Evolutionary conservation across 2,113 vertebrate species (phyloP).

Genomic region (Cinclus mexicanus): DNA sequence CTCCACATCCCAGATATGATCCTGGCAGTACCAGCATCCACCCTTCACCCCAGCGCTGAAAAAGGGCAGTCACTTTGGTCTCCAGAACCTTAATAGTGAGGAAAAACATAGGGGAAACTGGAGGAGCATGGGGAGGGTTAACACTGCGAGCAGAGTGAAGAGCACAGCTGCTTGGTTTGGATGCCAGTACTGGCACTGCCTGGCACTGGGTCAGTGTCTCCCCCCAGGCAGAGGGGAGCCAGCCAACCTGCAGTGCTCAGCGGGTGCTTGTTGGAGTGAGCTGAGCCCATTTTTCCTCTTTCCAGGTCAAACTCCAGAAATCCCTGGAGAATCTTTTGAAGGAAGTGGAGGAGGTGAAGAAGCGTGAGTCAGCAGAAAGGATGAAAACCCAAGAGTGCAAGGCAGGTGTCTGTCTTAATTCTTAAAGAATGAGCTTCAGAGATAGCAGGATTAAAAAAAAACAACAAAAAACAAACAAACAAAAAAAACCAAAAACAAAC

Average conservation of each 20-base stretch:
- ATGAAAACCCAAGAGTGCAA: slow-evolving; percentile 60
- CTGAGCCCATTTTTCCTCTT: background rate
- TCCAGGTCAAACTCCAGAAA: slow-evolving; percentile 53
- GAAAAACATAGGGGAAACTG: fast-evolving
- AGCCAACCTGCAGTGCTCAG: background rate
- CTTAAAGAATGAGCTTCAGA: background rate
- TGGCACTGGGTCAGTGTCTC: background rate
- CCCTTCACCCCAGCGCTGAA: fast-evolving
- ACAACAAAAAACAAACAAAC: too few relatives aligned
- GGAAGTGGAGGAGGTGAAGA: slow-evolving; percentile 8
- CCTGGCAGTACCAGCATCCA: fast-evolving
- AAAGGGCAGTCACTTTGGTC: background rate
- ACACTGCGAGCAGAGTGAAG: fast-evolving
- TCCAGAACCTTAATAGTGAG: background rate
- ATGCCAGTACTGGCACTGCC: background rate
- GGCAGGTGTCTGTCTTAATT: slow-evolving; percentile 39
- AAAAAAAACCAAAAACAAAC: too few relatives aligned
- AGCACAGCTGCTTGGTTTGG: background rate
- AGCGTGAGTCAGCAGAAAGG: background rate
- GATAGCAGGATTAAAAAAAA: background rate
- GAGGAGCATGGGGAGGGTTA: background rate
- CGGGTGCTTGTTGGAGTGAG: fast-evolving
- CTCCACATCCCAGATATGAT: background rate
- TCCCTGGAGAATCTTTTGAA: slow-evolving; percentile 29
- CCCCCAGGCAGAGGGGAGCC: background rate